Percentiles rank a stretch among this genome's conserved stretches.
Evolutionary conservation across 2,888 invertebrate species (phyloP).

Genomic region (Muschampia plurimacula): DNA sequence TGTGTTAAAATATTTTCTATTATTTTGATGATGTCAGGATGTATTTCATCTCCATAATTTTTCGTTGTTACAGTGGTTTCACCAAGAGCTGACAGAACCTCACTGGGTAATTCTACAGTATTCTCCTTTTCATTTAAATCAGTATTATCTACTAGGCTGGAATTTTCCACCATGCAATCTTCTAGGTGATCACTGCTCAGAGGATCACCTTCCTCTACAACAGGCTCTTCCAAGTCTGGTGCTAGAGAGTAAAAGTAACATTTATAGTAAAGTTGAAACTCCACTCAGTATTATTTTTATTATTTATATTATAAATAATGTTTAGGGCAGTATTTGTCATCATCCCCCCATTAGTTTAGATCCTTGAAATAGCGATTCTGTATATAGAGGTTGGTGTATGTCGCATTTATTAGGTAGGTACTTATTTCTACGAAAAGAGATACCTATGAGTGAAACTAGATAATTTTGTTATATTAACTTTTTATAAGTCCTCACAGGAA

Average conservation of each 20-base stretch:
- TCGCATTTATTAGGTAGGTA: too few relatives aligned
- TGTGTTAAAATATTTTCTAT: background rate
- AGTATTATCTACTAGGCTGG: background rate
- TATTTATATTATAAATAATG: too few relatives aligned
- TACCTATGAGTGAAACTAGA: too few relatives aligned
- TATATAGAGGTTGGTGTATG: background rate
- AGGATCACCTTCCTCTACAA: background rate
- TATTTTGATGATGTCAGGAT: background rate
- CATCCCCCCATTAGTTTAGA: background rate
- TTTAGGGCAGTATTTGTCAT: too few relatives aligned
- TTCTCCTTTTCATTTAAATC: background rate
- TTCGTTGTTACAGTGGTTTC: background rate
- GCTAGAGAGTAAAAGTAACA: background rate
- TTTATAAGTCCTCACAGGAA: background rate
- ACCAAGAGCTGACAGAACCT: background rate
- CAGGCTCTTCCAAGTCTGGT: conserved; percentile 2
- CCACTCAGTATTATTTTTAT: too few relatives aligned
- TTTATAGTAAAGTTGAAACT: too few relatives aligned
- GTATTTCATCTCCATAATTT: background rate
- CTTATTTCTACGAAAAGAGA: too few relatives aligned
- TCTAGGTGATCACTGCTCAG: background rate
- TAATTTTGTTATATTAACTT: too few relatives aligned
- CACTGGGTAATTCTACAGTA: background rate
- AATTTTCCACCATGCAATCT: background rate
- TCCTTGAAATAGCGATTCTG: background rate